Percentiles rank a stretch among this genome's conserved stretches.
These are phyloP conservation scores for Anagrus nilaparvatae DNA, from an alignment of 1,140 invertebrate genomes.

Conservation along the genomic window DNA sequence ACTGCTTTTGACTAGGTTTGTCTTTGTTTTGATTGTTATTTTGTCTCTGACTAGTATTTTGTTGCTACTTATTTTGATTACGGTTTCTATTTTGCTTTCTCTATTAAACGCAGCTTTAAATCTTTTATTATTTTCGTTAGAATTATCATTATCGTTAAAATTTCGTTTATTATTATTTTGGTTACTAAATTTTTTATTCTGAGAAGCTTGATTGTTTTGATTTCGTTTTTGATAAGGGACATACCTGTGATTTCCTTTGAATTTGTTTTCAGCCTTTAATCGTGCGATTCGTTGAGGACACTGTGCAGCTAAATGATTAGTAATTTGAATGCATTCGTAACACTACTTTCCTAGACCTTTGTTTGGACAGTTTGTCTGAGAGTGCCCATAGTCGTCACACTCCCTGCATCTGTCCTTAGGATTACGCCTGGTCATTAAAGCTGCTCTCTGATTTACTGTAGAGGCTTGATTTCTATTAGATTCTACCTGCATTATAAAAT, in stretches of 20 bases:
- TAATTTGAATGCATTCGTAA: constrained; percentile 8
- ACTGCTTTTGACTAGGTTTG: background rate
- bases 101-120: no score
- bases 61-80: background rate
- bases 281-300: constrained; percentile 1
- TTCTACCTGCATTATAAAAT: constrained; percentile 8
- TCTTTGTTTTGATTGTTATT: background rate
- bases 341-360: constrained; percentile 5
- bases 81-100: background rate
- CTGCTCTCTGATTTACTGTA: background rate
- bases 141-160: background rate
- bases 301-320: constrained; percentile 4
- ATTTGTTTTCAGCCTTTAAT: background rate
- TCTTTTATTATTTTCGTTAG: background rate
- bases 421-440: background rate
- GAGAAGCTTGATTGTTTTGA: background rate
- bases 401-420: constrained; percentile 1
- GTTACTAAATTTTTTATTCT: background rate
- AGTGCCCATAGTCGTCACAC: constrained; percentile 6
- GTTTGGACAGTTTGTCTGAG: constrained; percentile 6
- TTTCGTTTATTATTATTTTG: background rate
- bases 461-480: background rate
- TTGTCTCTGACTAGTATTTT: background rate
- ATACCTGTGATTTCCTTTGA: background rate
- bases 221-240: background rate